A percentile compares a stretch with the other conserved stretches of the same genome.
Conservation (phyloP, 2,797 vertebrate species). For the Macroramphosus scolopax region DNA sequence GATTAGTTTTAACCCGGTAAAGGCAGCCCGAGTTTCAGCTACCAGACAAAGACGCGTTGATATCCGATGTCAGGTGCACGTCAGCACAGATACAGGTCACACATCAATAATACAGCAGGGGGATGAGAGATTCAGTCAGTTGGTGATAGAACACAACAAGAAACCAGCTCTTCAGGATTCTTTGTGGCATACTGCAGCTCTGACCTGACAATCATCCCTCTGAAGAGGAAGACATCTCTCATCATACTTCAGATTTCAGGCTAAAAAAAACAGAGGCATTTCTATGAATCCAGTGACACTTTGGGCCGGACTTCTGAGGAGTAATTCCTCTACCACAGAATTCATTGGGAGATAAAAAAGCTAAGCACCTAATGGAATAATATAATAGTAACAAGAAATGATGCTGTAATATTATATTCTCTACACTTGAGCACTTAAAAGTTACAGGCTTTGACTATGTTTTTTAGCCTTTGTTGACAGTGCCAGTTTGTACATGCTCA, state of each 20-base stretch:
- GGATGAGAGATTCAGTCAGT: slow-evolving; percentile 10
- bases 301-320: not conserved
- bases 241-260: not conserved
- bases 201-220: not conserved
- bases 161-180: not conserved
- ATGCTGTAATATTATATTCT: too few species aligned
- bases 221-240: not conserved
- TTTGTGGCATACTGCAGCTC: not conserved
- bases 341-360: too few species aligned
- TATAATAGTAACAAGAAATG: too few species aligned
- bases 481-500: slow-evolving; percentile 4
- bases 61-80: not conserved
- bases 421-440: not conserved
- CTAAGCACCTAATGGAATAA: too few species aligned
- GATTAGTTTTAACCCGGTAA: slow-evolving; percentile 4
- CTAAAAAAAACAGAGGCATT: slow-evolving; percentile 13
- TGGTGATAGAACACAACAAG: not conserved
- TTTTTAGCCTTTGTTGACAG: not conserved
- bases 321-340: too few species aligned
- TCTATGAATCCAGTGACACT: too few species aligned
- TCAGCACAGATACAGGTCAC: slow-evolving; percentile 29
- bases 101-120: slow-evolving; percentile 56
- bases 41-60: slow-evolving; percentile 22
- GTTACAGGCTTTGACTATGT: not conserved
- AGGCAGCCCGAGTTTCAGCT: slow-evolving; percentile 20